A percentile compares a stretch with the other conserved stretches of the same genome.
Evolutionary conservation across 2,113 vertebrate genomes (phyloP).

Genomic region (Danionella cerebrum): DNA sequence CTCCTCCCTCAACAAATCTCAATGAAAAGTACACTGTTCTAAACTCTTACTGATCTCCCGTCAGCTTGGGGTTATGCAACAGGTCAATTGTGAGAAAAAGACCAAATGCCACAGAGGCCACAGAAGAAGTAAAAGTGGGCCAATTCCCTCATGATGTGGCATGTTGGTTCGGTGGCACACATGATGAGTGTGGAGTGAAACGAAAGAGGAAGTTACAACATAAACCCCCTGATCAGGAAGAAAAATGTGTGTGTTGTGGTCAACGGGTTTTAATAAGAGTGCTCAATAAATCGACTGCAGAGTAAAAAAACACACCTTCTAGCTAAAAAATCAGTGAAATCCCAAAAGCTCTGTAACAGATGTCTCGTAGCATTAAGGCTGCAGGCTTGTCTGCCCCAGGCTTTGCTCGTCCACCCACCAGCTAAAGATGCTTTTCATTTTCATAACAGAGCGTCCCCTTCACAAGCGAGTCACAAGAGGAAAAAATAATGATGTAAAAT

Average conservation of each 20-base stretch:
- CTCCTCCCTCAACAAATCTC: no score
- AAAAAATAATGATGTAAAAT: slow-evolving; percentile 32
- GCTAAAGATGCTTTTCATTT: slow-evolving; percentile 41
- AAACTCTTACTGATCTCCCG: no score
- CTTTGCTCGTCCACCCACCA: slow-evolving; percentile 22
- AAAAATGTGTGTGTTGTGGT: no score
- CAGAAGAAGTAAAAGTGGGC: slow-evolving; percentile 2
- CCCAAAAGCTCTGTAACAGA: slow-evolving; percentile 15
- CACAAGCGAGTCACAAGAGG: slow-evolving; percentile 9
- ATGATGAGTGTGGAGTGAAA: background rate
- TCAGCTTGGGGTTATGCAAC: no score
- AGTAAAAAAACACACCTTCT: slow-evolving; percentile 10
- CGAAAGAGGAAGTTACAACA: slow-evolving; percentile 35
- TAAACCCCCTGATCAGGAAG: no score
- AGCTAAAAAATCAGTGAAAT: slow-evolving; percentile 11
- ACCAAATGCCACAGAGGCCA: no score
- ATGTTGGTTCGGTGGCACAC: background rate
- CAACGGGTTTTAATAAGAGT: no score
- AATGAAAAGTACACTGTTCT: no score
- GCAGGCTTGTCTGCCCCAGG: no score
- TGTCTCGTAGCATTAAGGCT: no score
- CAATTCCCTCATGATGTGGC: slow-evolving; percentile 16
- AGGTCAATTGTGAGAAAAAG: no score
- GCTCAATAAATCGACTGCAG: background rate
- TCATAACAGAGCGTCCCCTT: slow-evolving; percentile 41